These are phyloP conservation scores for Drosophila kambysellisi DNA, from an alignment of 2,888 invertebrate species.

Conservation along the genomic window DNA sequence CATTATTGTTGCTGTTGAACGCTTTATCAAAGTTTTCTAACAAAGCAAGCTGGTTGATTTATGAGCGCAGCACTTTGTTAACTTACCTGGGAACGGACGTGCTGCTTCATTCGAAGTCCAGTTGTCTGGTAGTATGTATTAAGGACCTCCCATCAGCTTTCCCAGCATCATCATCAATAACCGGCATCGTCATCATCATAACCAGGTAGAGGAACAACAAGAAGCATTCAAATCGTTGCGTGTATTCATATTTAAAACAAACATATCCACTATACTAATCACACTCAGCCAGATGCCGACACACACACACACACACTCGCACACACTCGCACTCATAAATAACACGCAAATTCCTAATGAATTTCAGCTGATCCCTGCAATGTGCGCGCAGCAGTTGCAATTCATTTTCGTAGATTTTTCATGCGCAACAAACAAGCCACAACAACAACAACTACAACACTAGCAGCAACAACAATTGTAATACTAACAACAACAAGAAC, in stretches of 20 bases:
- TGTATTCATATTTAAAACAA: constrained; percentile 75
- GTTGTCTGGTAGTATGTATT: background rate
- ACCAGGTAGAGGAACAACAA: constrained; percentile 2
- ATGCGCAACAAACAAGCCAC: constrained; percentile 60
- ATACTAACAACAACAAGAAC: constrained; percentile 28
- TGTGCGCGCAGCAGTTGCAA: constrained; percentile 71
- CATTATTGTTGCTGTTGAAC: constrained; percentile 63
- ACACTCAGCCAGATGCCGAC: constrained; percentile 51
- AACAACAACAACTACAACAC: constrained; percentile 24
- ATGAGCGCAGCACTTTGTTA: constrained; percentile 75
- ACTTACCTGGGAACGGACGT: constrained; percentile 60
- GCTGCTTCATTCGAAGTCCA: constrained; percentile 4
- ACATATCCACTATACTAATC: constrained; percentile 67
- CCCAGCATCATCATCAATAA: constrained; percentile 74
- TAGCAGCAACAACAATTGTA: background rate
- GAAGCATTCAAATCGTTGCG: constrained; percentile 44
- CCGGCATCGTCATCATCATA: constrained; percentile 27
- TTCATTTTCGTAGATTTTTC: constrained; percentile 79
- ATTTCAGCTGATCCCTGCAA: constrained; percentile 79
- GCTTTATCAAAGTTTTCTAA: constrained; percentile 80
- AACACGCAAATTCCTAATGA: constrained; percentile 80
- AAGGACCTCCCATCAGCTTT: constrained; percentile 23
- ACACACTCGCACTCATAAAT: constrained; percentile 66
- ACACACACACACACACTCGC: constrained; percentile 25
- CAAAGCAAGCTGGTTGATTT: constrained; percentile 74